Evolutionary conservation across 2,113 vertebrate species (phyloP).

Genomic region (Falco punctatus): DNA sequence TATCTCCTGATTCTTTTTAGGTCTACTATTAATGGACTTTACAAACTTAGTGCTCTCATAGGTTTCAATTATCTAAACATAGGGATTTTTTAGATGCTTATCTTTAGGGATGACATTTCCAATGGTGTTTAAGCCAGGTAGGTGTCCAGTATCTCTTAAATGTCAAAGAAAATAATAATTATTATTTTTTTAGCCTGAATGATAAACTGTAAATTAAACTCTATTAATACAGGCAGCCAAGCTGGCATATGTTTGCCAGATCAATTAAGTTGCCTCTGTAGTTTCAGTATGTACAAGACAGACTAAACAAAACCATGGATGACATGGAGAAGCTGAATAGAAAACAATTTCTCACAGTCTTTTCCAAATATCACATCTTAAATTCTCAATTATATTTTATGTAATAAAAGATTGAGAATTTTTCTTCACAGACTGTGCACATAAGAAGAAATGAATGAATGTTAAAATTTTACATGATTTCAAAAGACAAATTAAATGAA

Average conservation of each 20-base stretch:
- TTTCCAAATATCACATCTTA: background rate
- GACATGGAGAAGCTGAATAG: background rate
- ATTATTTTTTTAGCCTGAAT: background rate
- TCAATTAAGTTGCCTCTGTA: background rate
- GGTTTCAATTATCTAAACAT: background rate
- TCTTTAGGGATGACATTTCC: background rate
- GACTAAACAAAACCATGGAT: background rate
- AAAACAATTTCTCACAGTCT: background rate
- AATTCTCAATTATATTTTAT: background rate
- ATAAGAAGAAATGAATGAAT: background rate
- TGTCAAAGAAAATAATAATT: background rate
- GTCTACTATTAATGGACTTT: background rate
- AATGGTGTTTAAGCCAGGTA: background rate
- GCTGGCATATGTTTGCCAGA: background rate
- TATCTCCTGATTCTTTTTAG: background rate
- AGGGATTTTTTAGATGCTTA: background rate
- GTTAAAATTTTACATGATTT: background rate
- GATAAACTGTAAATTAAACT: background rate
- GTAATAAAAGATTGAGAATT: accelerated
- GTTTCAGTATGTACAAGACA: background rate
- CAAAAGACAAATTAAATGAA: background rate
- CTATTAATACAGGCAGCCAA: background rate
- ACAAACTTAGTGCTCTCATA: background rate
- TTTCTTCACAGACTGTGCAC: background rate
- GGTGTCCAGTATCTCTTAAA: background rate